These are phyloP conservation scores for Thereva nobilitata DNA, from an alignment of 2,888 invertebrate species.

Conservation along the genomic window DNA sequence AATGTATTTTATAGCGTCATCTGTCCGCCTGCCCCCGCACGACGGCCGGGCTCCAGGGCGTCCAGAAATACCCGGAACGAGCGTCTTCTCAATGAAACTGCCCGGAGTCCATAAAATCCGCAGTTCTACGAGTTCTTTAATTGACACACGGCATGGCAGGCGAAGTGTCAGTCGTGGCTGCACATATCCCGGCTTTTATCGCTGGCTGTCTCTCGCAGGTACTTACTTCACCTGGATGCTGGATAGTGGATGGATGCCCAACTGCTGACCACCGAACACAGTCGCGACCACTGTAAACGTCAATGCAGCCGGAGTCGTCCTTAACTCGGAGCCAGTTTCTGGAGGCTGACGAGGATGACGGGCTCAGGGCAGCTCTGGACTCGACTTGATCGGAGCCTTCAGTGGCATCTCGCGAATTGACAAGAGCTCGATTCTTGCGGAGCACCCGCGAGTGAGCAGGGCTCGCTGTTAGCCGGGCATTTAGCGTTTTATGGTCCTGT, in stretches of 20 bases:
- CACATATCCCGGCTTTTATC: slow-evolving; percentile 26
- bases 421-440: slow-evolving; percentile 29
- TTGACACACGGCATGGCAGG: slow-evolving; percentile 26
- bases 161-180: slow-evolving; percentile 18
- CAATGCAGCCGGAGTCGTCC: slow-evolving; percentile 13
- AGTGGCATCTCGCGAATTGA: slow-evolving; percentile 33
- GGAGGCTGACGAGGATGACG: slow-evolving; percentile 3
- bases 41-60: too few relatives aligned
- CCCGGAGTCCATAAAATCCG: slow-evolving; percentile 23
- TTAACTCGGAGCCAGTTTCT: slow-evolving; percentile 8
- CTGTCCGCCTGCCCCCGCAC: too few relatives aligned
- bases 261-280: slow-evolving; percentile 1
- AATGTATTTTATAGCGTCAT: too few relatives aligned
- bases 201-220: slow-evolving; percentile 14
- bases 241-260: too few relatives aligned
- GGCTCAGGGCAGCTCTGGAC: slow-evolving; percentile 13
- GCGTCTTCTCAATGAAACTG: slow-evolving; percentile 23
- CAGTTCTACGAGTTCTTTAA: slow-evolving; percentile 5
- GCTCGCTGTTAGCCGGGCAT: slow-evolving; percentile 19
- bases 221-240: slow-evolving; percentile 8
- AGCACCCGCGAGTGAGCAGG: slow-evolving; percentile 8
- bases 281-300: not conserved
- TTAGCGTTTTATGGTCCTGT: slow-evolving; percentile 31
- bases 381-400: slow-evolving; percentile 16
- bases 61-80: not conserved